Evolutionary conservation across 2,113 vertebrate species (phyloP).

Genomic region (Pedionomus torquatus): DNA sequence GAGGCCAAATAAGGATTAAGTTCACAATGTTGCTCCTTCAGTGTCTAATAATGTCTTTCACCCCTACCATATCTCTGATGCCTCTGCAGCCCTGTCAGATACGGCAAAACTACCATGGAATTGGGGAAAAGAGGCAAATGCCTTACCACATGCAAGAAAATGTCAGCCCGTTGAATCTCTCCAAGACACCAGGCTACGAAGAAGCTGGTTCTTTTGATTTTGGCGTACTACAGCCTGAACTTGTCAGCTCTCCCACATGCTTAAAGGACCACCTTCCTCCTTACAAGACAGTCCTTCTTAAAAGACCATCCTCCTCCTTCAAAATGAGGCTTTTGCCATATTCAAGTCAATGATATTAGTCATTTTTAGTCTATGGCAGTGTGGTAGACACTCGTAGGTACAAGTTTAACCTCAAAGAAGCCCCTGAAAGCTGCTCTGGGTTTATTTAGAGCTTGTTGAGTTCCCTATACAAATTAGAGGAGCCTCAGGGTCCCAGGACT

Average conservation of each 20-base stretch:
- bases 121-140: neutral
- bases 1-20: neutral
- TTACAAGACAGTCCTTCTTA: neutral
- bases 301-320: neutral
- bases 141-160: accelerated
- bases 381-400: neutral
- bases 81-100: neutral
- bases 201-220: neutral
- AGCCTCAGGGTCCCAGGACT: neutral
- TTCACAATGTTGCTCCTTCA: neutral
- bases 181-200: neutral
- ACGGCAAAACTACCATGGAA: neutral
- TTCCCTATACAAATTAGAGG: neutral
- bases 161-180: neutral
- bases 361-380: neutral
- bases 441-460: neutral
- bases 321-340: neutral
- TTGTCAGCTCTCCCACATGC: neutral
- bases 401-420: neutral
- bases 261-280: neutral
- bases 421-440: neutral
- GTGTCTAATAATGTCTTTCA: neutral
- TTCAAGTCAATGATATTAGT: neutral
- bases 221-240: neutral
- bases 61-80: neutral